Evolutionary conservation across 2,888 invertebrate species (phyloP), one percentile per base, ranked within the genome.

Genomic region (Sinhomidia bicolor): DNA sequence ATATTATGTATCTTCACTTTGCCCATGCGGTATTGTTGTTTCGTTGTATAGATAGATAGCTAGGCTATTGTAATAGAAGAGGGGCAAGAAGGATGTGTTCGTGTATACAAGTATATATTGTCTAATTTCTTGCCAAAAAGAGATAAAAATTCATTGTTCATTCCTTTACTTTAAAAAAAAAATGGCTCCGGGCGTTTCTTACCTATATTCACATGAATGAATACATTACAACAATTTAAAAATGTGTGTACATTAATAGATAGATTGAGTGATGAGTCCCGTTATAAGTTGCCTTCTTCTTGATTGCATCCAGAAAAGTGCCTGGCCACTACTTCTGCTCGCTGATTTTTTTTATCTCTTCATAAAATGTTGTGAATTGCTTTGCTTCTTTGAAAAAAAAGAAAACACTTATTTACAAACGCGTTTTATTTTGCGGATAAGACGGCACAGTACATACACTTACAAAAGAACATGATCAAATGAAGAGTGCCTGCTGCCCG

Each of bases 221-320:
- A 65, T 23, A 71, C 23, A 74, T 47, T 14, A 10, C 1, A 26
- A 47, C 14, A 14, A 20, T 74, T 71, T 71, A n/a, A 41, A 44
- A 76, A 44, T 23, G 26, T 29, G 29, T 47, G 7, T 10, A 44
- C 36, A 32, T n/a, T n/a, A n/a, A n/a, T n/a, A n/a, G n/a, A n/a
- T n/a, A n/a, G n/a, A n/a, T n/a, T 54, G 23, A 54, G 14, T 20
- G 12, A 9, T 20, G 17, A 54, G 36, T 78, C 17, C 78, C 78
- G 78, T 78, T 78, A 78, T 14, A 2, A 5, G 5, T 54, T 7
- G 1, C 20, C 36, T 1, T n/a, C n/a, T n/a, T 12, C 36, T 78
- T 78, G 54, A 81, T 81, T 81, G 62, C 47, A 65, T 81, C 81
- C 81, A 81, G 81, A 62, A 65, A 41, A 44, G 2, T 2, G 2